Percentiles rank a stretch among this genome's conserved stretches.
Conservation (phyloP, 1,140 invertebrate genomes). For the Hycleus cichorii region DNA sequence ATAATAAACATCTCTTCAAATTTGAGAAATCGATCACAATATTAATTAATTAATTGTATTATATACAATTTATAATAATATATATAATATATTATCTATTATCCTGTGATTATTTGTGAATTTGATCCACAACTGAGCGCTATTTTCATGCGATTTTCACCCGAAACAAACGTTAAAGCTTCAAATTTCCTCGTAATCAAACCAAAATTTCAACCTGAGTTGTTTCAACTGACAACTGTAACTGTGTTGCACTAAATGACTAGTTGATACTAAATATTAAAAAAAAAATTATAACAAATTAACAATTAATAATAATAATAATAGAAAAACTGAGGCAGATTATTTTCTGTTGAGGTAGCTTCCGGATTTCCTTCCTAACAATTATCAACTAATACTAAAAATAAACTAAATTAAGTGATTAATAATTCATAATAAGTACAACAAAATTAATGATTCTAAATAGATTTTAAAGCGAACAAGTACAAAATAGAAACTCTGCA, state of each 20-base stretch:
- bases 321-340: constrained; percentile 18
- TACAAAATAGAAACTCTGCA: constrained; percentile 1
- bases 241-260: constrained; percentile 28
- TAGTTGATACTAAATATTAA: constrained; percentile 24
- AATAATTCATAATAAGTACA: constrained; percentile 9
- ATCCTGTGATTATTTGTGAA: constrained; percentile 8
- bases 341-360: constrained; percentile 26
- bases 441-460: constrained; percentile 7
- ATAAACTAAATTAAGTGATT: neutral
- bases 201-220: neutral
- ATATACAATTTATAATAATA: neutral
- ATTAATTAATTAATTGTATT: too few species aligned
- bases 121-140: constrained; percentile 4
- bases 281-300: neutral
- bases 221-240: neutral
- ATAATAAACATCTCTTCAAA: too few species aligned
- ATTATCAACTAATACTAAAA: neutral
- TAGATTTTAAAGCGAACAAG: neutral
- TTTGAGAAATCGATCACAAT: too few species aligned
- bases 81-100: constrained; percentile 5
- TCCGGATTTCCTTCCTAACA: constrained; percentile 1
- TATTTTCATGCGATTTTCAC: neutral
- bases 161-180: constrained; percentile 2
- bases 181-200: neutral
- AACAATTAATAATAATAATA: too few species aligned